Evolutionary conservation across 2,888 invertebrate species (phyloP), one percentile per base, ranked within the genome.

Genomic region (Ophioninae sp.): DNA sequence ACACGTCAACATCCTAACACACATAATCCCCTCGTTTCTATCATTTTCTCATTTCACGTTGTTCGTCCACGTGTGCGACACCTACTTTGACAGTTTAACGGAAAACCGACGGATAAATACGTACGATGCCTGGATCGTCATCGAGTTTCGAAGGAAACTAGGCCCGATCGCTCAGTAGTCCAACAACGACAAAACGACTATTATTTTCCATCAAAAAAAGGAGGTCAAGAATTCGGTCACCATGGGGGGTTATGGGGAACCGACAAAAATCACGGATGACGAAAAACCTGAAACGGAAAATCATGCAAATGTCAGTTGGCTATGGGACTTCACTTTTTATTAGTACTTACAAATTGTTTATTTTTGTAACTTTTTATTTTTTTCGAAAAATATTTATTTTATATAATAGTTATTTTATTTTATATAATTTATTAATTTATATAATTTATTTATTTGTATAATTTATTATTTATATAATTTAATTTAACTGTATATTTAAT

Each of bases 81-180:
- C 56, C 58, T 22, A 75, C 71, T 78, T 79, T 84, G 81, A 84
- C 81, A 81, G 84, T 81, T 79, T 58, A 81, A 75, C 72, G 84
- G 75, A 79, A 73, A 79, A 81, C 59, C 67, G 13, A 10, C 65
- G 67, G 71, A 72, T 78, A 75, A 79, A 84, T 63, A 74, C 44
- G 74, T 17, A 61, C 75, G 37, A 79, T 81, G 84, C 51, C 68
- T 73, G 79, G 64, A 58, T 79, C 72, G 44, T 67, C 78, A 65
- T 68, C 75, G 75, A 76, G 81, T 51, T 75, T 39, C 39, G 17
- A 64, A 58, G 30, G 72, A 75, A 75, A 76, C 67, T 56, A 30
- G 23, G 58, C 23, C 23, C 13, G 51, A 63, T 79, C 63, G 72
- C 75, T 39, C 79, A 72, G n/a, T 58, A 39, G 39, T 79, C 64